These are phyloP conservation scores for Drosophila siamana DNA, from an alignment of 2,888 invertebrate genomes.

Conservation along the genomic window DNA sequence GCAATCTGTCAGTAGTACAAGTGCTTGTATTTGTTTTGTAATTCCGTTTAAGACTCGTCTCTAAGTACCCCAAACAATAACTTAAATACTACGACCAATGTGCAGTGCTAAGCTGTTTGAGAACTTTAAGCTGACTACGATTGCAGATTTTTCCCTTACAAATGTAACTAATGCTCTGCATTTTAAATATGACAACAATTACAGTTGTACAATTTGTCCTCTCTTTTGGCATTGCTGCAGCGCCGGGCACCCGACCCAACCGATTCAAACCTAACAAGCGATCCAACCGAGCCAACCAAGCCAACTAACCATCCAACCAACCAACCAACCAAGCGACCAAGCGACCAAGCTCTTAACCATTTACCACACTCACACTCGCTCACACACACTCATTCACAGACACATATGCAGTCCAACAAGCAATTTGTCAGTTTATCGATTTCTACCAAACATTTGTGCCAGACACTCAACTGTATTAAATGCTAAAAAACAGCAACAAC, in stretches of 20 bases:
- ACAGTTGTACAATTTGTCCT: conserved; percentile 80
- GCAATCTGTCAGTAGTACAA: too few relatives aligned
- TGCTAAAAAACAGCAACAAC: conserved; percentile 79
- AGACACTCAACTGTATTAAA: conserved; percentile 82
- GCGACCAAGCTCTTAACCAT: conserved; percentile 77
- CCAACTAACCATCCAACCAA: conserved; percentile 44
- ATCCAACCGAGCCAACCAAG: conserved; percentile 5
- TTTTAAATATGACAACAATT: conserved; percentile 81
- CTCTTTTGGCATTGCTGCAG: conserved; percentile 72
- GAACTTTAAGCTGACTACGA: conserved; percentile 28
- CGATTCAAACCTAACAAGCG: conserved; percentile 9
- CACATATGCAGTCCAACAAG: conserved; percentile 71
- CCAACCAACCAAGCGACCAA: conserved; percentile 60
- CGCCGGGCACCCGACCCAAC: conserved; percentile 32
- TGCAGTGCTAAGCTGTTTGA: conserved; percentile 12
- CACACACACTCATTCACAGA: conserved; percentile 25
- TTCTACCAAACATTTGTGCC: conserved; percentile 82
- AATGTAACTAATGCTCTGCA: conserved; percentile 76
- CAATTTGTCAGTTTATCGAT: conserved; percentile 84
- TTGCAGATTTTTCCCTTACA: conserved; percentile 12
- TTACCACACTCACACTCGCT: conserved; percentile 68
- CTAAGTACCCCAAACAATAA: conserved; percentile 7
- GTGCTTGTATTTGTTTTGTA: too few relatives aligned
- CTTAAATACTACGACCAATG: conserved; percentile 24
- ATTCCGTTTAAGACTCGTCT: not conserved